A percentile compares a stretch with the other conserved stretches of the same genome.
Conservation (phyloP, 2,888 invertebrate genomes). For the Geophilus truncorum region DNA sequence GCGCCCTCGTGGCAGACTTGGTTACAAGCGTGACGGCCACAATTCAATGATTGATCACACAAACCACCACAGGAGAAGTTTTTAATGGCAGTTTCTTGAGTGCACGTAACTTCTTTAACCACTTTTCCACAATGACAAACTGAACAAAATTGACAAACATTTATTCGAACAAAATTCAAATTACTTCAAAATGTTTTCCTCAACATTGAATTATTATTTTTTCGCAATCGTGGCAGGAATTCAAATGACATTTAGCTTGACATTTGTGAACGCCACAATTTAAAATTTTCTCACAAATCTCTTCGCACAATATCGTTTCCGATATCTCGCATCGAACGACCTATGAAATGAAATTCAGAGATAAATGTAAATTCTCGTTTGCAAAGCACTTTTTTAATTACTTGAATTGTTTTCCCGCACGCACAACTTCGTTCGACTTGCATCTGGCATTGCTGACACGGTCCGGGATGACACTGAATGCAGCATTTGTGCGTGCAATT, state of each 20-base stretch:
- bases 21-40: slow-evolving; percentile 65
- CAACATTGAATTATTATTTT: slow-evolving; percentile 62
- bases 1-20: slow-evolving; percentile 65
- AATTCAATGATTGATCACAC: slow-evolving; percentile 59
- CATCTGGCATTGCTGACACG: slow-evolving; percentile 83
- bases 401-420: slow-evolving; percentile 66
- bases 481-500: slow-evolving; percentile 60
- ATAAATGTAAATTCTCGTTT: not conserved
- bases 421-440: slow-evolving; percentile 69
- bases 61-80: slow-evolving; percentile 59
- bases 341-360: slow-evolving; percentile 29
- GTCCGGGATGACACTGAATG: slow-evolving; percentile 86
- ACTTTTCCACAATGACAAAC: slow-evolving; percentile 57
- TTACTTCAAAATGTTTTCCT: not conserved
- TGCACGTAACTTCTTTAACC: slow-evolving; percentile 60
- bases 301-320: slow-evolving; percentile 65
- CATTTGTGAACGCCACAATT: slow-evolving; percentile 63
- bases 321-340: slow-evolving; percentile 67
- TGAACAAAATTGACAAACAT: not conserved
- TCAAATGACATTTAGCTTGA: slow-evolving; percentile 67
- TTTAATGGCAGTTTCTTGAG: slow-evolving; percentile 50
- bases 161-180: no score
- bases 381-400: not conserved
- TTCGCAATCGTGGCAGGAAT: slow-evolving; percentile 67
- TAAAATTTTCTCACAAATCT: slow-evolving; percentile 65